These are phyloP conservation scores for Planiliza haematocheilus DNA, from an alignment of 2,113 vertebrate species.

Conservation along the genomic window DNA sequence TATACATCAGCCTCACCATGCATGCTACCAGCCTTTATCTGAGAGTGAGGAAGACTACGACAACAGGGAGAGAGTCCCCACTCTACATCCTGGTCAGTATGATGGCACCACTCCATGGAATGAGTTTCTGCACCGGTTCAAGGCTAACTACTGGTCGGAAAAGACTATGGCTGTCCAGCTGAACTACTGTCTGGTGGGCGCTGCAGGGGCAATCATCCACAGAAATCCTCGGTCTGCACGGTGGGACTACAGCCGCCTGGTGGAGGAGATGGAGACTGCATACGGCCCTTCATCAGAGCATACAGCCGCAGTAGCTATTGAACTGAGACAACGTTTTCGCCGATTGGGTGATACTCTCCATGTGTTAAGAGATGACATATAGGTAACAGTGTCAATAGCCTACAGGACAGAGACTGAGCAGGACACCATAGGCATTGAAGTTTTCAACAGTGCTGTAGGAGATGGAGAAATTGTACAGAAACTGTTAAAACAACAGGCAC, in stretches of 20 bases:
- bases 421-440: not conserved
- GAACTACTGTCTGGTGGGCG: not conserved
- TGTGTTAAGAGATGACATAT: not conserved
- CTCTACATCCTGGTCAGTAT: not conserved
- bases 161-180: not conserved
- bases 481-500: too few species aligned
- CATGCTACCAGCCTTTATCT: not conserved
- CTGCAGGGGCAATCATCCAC: not conserved
- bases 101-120: not conserved
- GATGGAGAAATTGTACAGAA: conserved; percentile 1
- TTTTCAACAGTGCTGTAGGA: not conserved
- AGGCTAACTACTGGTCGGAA: not conserved
- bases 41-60: conserved; percentile 4
- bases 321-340: not conserved
- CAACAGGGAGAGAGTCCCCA: conserved; percentile 1
- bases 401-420: not conserved
- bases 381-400: not conserved
- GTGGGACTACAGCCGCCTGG: not conserved
- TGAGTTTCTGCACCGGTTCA: not conserved
- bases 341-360: not conserved
- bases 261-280: not conserved
- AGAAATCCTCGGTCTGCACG: not conserved
- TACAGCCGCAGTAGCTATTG: not conserved
- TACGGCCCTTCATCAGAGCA: not conserved
- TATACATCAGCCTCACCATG: not conserved